Evolutionary conservation across 1,140 invertebrate species (phyloP).

Genomic region (Polypedilum vanderplanki): DNA sequence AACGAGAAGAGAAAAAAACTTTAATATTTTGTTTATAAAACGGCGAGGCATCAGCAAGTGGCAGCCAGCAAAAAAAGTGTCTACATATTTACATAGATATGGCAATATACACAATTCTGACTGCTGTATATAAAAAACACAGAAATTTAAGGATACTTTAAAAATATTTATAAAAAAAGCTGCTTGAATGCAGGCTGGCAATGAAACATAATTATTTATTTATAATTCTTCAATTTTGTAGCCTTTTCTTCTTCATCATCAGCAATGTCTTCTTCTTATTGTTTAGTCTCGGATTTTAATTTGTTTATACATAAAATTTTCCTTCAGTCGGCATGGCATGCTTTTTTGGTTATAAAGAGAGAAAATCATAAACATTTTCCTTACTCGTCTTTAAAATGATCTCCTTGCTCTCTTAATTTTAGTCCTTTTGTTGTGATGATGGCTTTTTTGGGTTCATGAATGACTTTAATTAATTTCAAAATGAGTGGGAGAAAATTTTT

Average conservation of each 20-base stretch:
- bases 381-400: neutral
- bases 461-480: no score
- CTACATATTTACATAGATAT: constrained; percentile 10
- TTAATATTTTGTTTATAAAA: constrained; percentile 15
- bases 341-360: neutral
- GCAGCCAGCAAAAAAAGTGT: constrained; percentile 11
- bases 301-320: constrained; percentile 21
- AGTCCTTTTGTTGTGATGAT: neutral
- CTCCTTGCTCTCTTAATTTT: neutral
- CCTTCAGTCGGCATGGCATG: neutral
- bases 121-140: neutral
- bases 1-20: no score
- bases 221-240: constrained; percentile 14
- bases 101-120: neutral
- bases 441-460: no score
- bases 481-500: no score
- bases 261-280: constrained; percentile 12
- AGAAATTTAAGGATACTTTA: constrained; percentile 19
- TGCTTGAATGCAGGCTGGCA: neutral
- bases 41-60: constrained; percentile 1
- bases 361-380: constrained; percentile 6
- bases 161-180: neutral
- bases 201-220: constrained; percentile 25
- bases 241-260: neutral
- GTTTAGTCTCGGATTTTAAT: constrained; percentile 29